Conservation (phyloP, 2,113 vertebrate species). For the Anoplopoma fimbria region DNA sequence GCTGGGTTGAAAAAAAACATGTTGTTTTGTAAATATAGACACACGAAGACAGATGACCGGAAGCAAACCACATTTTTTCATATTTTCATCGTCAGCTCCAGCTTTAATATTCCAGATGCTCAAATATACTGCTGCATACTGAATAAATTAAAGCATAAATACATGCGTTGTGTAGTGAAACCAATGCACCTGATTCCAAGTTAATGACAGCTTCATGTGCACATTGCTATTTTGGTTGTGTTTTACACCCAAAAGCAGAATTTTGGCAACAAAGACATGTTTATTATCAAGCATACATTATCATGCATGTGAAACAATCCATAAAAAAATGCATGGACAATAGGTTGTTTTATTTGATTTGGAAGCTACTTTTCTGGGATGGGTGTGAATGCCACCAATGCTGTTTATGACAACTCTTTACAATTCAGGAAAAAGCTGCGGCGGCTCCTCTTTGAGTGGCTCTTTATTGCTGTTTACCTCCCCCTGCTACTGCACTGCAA, state of each 20-base stretch:
- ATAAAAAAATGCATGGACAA: not conserved
- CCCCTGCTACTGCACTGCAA: not conserved
- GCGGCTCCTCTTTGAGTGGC: slow-evolving; percentile 8
- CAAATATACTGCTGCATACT: not conserved
- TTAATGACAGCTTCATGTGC: not conserved
- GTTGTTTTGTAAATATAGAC: not conserved
- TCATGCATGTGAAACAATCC: not conserved
- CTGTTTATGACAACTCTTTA: slow-evolving; percentile 44
- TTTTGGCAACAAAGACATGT: not conserved
- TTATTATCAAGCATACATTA: slow-evolving; percentile 3
- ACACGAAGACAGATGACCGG: not conserved
- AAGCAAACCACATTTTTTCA: not conserved
- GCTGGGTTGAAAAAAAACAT: slow-evolving; percentile 8
- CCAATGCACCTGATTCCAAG: not conserved
- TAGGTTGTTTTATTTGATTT: slow-evolving; percentile 6
- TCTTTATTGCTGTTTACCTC: slow-evolving; percentile 8
- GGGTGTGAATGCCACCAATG: slow-evolving; percentile 51
- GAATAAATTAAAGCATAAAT: not conserved
- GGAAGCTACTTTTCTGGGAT: slow-evolving; percentile 8
- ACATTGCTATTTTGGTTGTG: not conserved
- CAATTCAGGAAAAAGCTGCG: slow-evolving; percentile 8
- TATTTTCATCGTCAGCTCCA: not conserved
- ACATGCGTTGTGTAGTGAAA: not conserved
- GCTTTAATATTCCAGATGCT: not conserved
- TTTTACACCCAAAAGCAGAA: not conserved